phyloP scores from a whole-genome alignment of 2,113 vertebrate genomes.

The Engystomops pustulosus region DNA sequence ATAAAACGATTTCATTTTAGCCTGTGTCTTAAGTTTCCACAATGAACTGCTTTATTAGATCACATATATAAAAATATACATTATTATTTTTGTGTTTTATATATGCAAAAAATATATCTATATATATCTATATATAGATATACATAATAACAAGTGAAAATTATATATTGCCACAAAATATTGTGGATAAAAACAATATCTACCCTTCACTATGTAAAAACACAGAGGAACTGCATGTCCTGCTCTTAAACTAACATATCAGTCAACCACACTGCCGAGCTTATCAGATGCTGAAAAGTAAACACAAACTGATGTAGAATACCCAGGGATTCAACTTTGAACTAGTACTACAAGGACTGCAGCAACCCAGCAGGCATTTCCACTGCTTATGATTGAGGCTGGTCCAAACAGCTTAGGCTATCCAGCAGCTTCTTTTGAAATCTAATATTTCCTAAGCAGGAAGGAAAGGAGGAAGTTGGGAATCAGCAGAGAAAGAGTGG shows the following conservation, averaged over 20 bases:
- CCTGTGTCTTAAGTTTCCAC: too few species aligned
- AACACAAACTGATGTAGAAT: constrained; percentile 61
- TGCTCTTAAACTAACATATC: constrained; percentile 37
- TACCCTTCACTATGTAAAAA: constrained; percentile 12
- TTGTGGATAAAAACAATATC: neutral
- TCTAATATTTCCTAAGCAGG: constrained; percentile 65
- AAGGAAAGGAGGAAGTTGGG: constrained; percentile 58
- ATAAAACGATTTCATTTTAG: too few species aligned
- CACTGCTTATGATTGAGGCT: constrained; percentile 60
- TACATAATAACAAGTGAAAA: neutral
- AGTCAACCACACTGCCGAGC: constrained; percentile 47
- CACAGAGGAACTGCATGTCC: constrained; percentile 16
- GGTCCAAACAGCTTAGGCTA: constrained; percentile 66
- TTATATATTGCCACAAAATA: too few species aligned
- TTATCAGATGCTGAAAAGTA: constrained; percentile 63
- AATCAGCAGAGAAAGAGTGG: constrained; percentile 50
- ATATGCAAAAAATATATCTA: neutral
- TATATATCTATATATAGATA: constrained; percentile 24
- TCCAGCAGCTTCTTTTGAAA: constrained; percentile 60
- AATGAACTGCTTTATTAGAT: too few species aligned
- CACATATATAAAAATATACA: too few species aligned
- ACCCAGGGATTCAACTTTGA: constrained; percentile 58
- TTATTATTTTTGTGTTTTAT: too few species aligned
- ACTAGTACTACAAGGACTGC: constrained; percentile 60
- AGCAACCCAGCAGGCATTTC: constrained; percentile 62